Evolutionary conservation across 2,797 vertebrate genomes (phyloP).

Genomic region (Pangasius djambal): DNA sequence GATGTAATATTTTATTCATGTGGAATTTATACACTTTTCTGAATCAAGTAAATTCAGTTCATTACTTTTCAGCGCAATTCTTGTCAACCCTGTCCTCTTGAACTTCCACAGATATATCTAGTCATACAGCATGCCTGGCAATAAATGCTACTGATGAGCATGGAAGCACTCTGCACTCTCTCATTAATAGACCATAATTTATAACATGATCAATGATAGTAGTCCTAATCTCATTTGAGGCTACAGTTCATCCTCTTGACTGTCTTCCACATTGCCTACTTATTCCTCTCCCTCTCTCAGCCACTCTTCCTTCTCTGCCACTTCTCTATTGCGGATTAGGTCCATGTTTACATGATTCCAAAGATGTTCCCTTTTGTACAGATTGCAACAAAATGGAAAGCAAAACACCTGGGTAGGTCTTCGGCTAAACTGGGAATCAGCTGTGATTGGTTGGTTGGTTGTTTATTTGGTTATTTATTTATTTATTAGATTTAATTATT

Average conservation of each 20-base stretch:
- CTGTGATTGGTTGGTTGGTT: not conserved
- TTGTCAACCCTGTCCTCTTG: not conserved
- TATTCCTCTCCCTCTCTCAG: not conserved
- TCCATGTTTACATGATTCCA: not conserved
- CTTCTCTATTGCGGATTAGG: not conserved
- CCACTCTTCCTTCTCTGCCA: not conserved
- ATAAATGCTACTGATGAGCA: not conserved
- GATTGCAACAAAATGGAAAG: not conserved
- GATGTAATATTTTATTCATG: constrained; percentile 2
- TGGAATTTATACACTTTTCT: not conserved
- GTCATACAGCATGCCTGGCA: not conserved
- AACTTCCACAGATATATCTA: not conserved
- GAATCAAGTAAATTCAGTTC: not conserved
- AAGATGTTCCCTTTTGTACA: not conserved
- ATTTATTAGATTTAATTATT: not conserved
- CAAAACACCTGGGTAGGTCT: not conserved
- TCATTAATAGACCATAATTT: not conserved
- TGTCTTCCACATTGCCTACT: not conserved
- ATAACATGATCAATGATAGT: not conserved
- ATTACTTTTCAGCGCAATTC: not conserved
- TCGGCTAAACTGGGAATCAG: no score
- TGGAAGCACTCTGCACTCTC: not conserved
- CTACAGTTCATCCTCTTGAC: not conserved
- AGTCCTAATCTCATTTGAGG: not conserved
- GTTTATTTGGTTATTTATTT: not conserved